Percentiles rank a stretch among this genome's conserved stretches.
phyloP scores from a whole-genome alignment of 2,888 invertebrate species.

The Capitulum mitella region DNA sequence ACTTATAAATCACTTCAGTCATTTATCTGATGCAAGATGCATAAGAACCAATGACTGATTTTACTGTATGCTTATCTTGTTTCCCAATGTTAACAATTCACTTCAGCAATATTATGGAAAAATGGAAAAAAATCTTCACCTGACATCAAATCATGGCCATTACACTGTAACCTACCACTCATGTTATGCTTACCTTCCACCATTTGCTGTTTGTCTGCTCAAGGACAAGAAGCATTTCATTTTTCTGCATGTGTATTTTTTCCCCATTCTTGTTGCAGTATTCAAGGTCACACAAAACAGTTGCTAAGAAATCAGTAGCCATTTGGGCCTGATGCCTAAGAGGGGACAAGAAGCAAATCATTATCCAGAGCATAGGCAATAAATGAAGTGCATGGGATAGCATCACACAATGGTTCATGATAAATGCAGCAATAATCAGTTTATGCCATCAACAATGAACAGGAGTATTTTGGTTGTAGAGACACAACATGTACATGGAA shows the following conservation, averaged over 20 bases:
- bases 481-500: too few species aligned
- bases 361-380: background rate
- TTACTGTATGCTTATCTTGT: too few species aligned
- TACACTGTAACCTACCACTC: too few species aligned
- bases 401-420: background rate
- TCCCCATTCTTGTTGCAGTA: background rate
- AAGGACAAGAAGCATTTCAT: background rate
- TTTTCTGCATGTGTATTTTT: background rate
- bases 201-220: background rate
- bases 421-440: background rate
- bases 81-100: too few species aligned
- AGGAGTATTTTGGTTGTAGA: too few species aligned
- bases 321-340: background rate
- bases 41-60: too few species aligned
- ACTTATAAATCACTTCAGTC: too few species aligned
- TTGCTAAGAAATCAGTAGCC: background rate
- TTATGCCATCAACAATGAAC: background rate
- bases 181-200: background rate
- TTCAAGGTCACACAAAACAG: background rate
- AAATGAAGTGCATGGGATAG: background rate
- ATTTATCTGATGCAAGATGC: too few species aligned
- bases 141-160: too few species aligned
- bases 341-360: background rate
- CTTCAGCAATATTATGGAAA: too few species aligned
- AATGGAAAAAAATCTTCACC: too few species aligned